These are phyloP conservation scores for Sarcophaga caerulescens DNA, from an alignment of 2,888 invertebrate species.

Conservation along the genomic window DNA sequence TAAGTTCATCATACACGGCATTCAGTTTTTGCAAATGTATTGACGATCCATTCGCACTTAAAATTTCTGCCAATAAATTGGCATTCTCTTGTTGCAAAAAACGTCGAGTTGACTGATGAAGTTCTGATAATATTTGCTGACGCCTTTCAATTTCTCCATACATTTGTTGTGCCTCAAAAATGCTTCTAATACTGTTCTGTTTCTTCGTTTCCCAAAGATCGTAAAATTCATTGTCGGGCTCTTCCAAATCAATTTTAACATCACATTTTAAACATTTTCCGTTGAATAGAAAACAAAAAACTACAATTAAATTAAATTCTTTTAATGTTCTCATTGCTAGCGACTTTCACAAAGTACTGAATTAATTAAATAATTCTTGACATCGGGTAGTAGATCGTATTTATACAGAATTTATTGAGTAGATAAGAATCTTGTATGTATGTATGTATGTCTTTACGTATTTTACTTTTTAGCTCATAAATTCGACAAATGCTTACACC, in stretches of 20 bases:
- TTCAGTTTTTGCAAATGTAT: background rate
- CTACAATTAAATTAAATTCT: background rate
- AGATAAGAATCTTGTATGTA: too few relatives aligned
- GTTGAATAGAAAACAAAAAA: background rate
- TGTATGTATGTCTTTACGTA: too few relatives aligned
- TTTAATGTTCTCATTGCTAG: background rate
- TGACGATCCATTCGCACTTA: background rate
- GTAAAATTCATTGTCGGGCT: background rate
- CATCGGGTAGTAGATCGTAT: background rate
- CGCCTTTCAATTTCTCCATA: conserved; percentile 1
- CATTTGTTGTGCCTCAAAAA: background rate
- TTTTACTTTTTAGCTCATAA: too few relatives aligned
- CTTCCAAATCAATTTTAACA: background rate
- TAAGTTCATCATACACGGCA: background rate
- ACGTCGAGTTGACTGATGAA: background rate
- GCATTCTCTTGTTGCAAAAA: conserved; percentile 1
- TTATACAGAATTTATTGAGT: too few relatives aligned
- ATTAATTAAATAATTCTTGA: background rate
- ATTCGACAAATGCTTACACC: too few relatives aligned
- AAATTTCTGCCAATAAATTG: background rate
- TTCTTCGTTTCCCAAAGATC: background rate
- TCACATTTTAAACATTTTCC: background rate
- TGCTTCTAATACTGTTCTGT: background rate
- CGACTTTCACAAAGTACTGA: background rate
- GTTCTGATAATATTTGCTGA: background rate